Evolutionary conservation across 2,888 invertebrate species (phyloP).

Genomic region (Drosophila demipolita): DNA sequence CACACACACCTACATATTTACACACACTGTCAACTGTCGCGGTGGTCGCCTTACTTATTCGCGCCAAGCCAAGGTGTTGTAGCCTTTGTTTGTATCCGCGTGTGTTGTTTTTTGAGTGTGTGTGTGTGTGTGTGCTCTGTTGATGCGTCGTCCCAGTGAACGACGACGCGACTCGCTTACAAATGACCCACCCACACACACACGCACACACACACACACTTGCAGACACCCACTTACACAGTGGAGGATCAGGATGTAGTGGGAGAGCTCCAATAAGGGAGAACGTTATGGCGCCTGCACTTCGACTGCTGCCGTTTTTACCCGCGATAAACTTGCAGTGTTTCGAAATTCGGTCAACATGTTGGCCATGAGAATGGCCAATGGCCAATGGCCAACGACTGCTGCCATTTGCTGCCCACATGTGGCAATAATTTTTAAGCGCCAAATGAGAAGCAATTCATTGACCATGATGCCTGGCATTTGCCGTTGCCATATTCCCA

Average conservation of each 20-base stretch:
- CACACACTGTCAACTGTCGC: background rate
- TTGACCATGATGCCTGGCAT: constrained; percentile 78
- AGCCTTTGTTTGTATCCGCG: constrained; percentile 25
- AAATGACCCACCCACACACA: constrained; percentile 59
- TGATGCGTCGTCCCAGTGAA: constrained; percentile 47
- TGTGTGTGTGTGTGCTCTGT: constrained; percentile 20
- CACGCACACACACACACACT: constrained; percentile 7
- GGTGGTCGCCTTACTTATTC: constrained; percentile 64
- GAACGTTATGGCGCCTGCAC: constrained; percentile 50
- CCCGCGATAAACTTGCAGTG: constrained; percentile 76
- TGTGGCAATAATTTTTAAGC: constrained; percentile 80
- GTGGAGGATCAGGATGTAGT: constrained; percentile 1
- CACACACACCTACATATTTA: background rate
- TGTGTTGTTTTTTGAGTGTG: constrained; percentile 29
- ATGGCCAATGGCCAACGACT: constrained; percentile 30
- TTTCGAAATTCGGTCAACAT: constrained; percentile 76
- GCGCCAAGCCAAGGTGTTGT: constrained; percentile 69
- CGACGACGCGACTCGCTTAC: constrained; percentile 64
- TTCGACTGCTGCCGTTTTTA: constrained; percentile 45
- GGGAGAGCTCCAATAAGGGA: background rate
- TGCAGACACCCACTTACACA: background rate
- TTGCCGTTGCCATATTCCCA: constrained; percentile 58
- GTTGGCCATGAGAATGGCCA: constrained; percentile 56
- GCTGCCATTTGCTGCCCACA: constrained; percentile 68
- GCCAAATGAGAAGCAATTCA: constrained; percentile 81